Percentiles rank a stretch among this genome's conserved stretches.
phyloP scores from a whole-genome alignment of 1,140 invertebrate genomes.

The Triops longicaudatus region DNA sequence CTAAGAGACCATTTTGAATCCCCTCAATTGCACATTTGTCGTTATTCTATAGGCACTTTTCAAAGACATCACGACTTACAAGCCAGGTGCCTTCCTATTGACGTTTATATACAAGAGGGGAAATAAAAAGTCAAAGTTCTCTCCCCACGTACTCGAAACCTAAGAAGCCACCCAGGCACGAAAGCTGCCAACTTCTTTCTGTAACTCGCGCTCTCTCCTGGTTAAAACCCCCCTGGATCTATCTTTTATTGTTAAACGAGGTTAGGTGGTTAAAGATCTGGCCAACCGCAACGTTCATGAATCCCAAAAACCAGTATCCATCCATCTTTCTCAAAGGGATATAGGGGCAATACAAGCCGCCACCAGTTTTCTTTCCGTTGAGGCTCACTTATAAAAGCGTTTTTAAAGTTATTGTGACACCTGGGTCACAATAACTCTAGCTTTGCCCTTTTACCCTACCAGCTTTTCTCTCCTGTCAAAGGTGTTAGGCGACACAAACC shows the following conservation, averaged over 20 bases:
- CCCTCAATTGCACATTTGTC: conserved; percentile 12
- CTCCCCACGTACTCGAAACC: neutral
- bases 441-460: neutral
- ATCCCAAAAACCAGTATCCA: neutral
- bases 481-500: neutral
- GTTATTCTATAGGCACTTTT: neutral
- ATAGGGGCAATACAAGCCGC: conserved; percentile 6
- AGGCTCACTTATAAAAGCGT: conserved; percentile 5
- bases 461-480: neutral
- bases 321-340: neutral
- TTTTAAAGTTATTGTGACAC: conserved; percentile 10
- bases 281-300: conserved; percentile 10
- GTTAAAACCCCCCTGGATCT: neutral
- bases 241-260: conserved; percentile 13
- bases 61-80: conserved; percentile 1
- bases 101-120: neutral
- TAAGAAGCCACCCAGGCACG: conserved; percentile 6
- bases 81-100: conserved; percentile 4
- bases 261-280: conserved; percentile 9
- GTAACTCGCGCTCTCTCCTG: too few relatives aligned
- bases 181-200: too few relatives aligned
- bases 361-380: neutral
- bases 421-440: conserved; percentile 8
- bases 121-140: neutral
- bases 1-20: neutral